Evolutionary conservation across 1,140 invertebrate species (phyloP), one percentile per base, ranked within the genome.

Genomic region (Drosophila sucinea): DNA sequence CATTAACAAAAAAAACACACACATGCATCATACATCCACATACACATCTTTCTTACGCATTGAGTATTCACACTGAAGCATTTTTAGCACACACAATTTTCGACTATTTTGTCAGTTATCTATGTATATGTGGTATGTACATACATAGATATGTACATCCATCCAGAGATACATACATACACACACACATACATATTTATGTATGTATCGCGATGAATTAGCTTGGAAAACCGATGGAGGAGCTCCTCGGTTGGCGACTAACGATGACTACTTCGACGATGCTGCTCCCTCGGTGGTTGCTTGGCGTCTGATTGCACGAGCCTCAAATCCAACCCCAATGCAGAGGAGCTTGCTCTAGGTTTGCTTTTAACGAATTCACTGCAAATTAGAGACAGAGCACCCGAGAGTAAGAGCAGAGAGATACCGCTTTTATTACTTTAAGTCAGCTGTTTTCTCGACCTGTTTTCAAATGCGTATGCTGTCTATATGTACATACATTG

Each of bases 251-350:
- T 44, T 25, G 30, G n/a, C 27, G 44, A 57, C 51, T 63, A 69
- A 41, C 67, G 38, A 32, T 55, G 41, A 32, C 58, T 55, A 40
- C 41, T 61, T 56, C 35, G 41, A 67, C 81, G 73, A 70, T 85
- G 73, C 64, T 84, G 61, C 67, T 85, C 47, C 78, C 66, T 85
- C 67, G 70, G 77, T 77, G 67, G 70, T 85, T 68, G 69, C 51
- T 77, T 85, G 51, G 57, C 81, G 67, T 80, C 81, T 84, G 81
- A 41, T 73, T 66, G 67, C 56, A 73, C 74, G 64, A 62, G 33
- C 57, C 33, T 57, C 54, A 33, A 44, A 35, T 7, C 35, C 79
- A 68, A 54, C 47, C 60, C 17, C 70, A 75, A 56, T 64, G 32
- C 70, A 57, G 69, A 33, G 62, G 25, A 63, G 38, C 69, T 73